Percentiles rank a stretch among this genome's conserved stretches.
These are phyloP conservation scores for Hyalella azteca DNA, from an alignment of 2,888 invertebrate genomes.

Conservation along the genomic window DNA sequence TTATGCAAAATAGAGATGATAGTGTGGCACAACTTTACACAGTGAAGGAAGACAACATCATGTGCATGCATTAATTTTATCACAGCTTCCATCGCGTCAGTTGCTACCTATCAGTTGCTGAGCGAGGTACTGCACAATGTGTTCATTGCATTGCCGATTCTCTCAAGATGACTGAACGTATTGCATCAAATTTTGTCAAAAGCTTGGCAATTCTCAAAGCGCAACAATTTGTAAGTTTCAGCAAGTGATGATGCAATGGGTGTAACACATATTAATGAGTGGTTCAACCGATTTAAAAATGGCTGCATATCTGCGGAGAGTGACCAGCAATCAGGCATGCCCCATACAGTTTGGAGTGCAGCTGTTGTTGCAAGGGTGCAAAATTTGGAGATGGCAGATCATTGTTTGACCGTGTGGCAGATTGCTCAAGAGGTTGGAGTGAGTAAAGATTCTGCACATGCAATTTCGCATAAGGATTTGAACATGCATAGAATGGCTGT, in stretches of 20 bases:
- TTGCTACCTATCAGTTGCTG: background rate
- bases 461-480: slow-evolving; percentile 1
- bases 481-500: background rate
- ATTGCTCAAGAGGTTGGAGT: background rate
- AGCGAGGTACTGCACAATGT: background rate
- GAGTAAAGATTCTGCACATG: slow-evolving; percentile 2
- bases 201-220: background rate
- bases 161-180: background rate
- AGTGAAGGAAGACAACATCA: background rate
- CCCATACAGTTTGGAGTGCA: background rate
- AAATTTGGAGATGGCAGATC: slow-evolving; percentile 9
- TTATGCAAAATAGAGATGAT: background rate
- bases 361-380: slow-evolving; percentile 2
- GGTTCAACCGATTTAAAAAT: slow-evolving; percentile 28
- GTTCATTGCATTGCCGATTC: background rate
- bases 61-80: background rate
- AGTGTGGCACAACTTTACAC: no score
- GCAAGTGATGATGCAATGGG: slow-evolving; percentile 7
- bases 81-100: background rate
- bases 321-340: background rate
- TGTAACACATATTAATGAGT: slow-evolving; percentile 13
- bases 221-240: slow-evolving; percentile 36
- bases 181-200: slow-evolving; percentile 35
- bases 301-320: slow-evolving; percentile 18
- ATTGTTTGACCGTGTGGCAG: background rate